phyloP scores from a whole-genome alignment of 2,797 vertebrate genomes.

The Sebastolobus altivelis region DNA sequence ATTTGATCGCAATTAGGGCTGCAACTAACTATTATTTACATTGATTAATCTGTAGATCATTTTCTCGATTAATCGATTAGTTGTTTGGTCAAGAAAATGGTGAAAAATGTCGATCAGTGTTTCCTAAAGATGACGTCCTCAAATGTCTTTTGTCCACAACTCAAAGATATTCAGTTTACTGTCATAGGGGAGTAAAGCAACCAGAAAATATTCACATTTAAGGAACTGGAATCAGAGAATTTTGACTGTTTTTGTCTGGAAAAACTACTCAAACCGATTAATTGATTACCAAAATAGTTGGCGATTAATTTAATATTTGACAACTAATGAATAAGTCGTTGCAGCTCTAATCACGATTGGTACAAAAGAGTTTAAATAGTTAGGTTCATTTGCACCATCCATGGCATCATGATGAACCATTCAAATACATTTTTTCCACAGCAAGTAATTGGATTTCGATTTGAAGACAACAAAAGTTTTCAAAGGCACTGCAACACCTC shows the following conservation, averaged over 20 bases:
- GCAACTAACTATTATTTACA: neutral
- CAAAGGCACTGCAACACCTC: neutral
- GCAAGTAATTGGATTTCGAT: constrained; percentile 11
- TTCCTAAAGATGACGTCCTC: too few species aligned
- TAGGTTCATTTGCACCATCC: neutral
- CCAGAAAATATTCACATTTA: neutral
- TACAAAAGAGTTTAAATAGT: constrained; percentile 20
- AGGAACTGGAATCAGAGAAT: neutral
- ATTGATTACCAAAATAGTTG: neutral
- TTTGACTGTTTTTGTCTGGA: neutral
- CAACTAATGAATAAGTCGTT: neutral
- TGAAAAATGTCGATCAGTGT: neutral
- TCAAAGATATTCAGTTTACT: neutral
- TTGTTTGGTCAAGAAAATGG: neutral
- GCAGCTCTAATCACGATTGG: constrained; percentile 1
- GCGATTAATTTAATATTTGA: neutral
- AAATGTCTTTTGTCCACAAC: neutral
- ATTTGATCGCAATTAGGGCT: constrained; percentile 27
- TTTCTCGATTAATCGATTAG: neutral
- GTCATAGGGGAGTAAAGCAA: neutral
- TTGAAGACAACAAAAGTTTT: neutral
- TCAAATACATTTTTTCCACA: neutral
- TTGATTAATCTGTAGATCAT: neutral
- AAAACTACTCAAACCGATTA: neutral
- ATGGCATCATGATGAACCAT: neutral